Conservation (phyloP, 2,888 invertebrate genomes). For the Agrenia bidenticulata region DNA sequence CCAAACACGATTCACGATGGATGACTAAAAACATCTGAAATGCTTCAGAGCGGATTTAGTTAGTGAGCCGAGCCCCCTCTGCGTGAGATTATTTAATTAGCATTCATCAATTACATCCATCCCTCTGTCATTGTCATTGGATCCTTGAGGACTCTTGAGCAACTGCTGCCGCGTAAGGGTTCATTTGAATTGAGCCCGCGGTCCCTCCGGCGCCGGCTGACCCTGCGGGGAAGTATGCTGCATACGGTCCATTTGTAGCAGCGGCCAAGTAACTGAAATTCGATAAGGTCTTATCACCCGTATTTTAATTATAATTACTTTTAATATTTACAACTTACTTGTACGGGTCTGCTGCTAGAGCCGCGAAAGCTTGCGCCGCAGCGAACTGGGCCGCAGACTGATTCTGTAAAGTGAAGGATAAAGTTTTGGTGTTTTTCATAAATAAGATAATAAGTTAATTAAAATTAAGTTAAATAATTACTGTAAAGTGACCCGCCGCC, state of each 20-base stretch:
- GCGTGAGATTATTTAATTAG: no score
- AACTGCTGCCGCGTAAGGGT: slow-evolving; percentile 21
- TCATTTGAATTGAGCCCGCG: slow-evolving; percentile 9
- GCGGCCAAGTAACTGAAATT: slow-evolving; percentile 15
- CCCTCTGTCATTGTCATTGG: slow-evolving; percentile 2
- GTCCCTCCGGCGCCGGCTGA: not conserved
- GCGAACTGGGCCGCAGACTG: slow-evolving; percentile 41
- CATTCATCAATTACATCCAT: no score
- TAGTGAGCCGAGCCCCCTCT: no score
- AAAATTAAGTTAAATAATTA: no score
- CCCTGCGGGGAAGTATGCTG: slow-evolving; percentile 10
- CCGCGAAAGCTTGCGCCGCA: slow-evolving; percentile 39
- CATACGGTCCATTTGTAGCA: slow-evolving; percentile 13
- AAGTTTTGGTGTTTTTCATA: no score
- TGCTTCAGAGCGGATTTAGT: no score
- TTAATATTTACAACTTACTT: not conserved
- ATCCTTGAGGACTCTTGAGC: slow-evolving; percentile 20
- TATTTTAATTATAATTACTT: no score
- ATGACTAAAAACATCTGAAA: no score
- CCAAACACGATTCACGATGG: no score
- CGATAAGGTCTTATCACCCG: no score
- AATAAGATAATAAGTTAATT: slow-evolving; percentile 13
- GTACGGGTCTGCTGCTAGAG: slow-evolving; percentile 26
- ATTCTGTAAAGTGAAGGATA: no score
- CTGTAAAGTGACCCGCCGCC: not conserved